Base-by-base conservation (phyloP, 1,140 invertebrate species). In the Neodiprion lecontei region DNA sequence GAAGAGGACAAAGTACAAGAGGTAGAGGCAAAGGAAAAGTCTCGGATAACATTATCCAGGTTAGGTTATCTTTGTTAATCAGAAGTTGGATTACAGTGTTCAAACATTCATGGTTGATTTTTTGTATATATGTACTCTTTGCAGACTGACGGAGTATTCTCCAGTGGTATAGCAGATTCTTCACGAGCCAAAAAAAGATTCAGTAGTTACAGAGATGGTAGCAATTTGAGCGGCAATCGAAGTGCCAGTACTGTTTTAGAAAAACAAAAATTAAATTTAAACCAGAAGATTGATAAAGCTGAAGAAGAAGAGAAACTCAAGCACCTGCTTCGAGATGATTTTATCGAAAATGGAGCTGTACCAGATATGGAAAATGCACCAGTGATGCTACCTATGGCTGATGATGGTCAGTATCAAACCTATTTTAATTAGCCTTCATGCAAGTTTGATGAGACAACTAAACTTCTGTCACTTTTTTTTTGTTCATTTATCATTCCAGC, bases 91-190 rank as follows among this genome's bases (percentile, higher is more conserved):
- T 14, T 4, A 61, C n/a, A 61, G n/a, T 61, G 0, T 61, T 61
- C 5, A 8, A 12, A 61, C 3, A 5, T 9, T 61, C 53, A 14
- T 14, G 8, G 74, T 76, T 72, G 49, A 47, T 72, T 28, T 72
- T 74, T 66, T 53, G 23, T 12, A n/a, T 78, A 83, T 61, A 14
- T 61, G 53, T 40, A 40, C 28, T 40, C 28, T 61, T 61, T 17
- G 53, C 69, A 89, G 87, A 85, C 85, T 72, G 70, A 75, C 28
- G 86, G 88, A 75, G 73, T 89, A 10, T 88, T 87, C 79, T 87
- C 86, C 10, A 84, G 87, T 76, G 86, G 85, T 53, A 75, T 85
- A 72, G 73, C 74, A 7, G 79, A 79, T 14, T 12, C 70, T 69
- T 48, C 77, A n/a, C 14, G 11, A 7, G 9, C 67, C 17, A 23